Conservation (phyloP, 1,140 invertebrate species). For the Oryzaephilus surinamensis region DNA sequence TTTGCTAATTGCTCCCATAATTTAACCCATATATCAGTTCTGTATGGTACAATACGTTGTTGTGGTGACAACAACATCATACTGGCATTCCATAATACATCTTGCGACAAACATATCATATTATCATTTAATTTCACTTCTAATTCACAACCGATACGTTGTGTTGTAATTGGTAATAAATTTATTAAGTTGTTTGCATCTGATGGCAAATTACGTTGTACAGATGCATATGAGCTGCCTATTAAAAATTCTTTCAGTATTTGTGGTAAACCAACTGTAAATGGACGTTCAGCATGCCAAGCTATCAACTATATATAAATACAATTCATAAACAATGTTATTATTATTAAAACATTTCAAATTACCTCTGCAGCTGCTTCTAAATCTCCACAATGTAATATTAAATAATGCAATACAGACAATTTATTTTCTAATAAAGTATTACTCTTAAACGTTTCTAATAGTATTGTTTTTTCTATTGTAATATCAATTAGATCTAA, state of each 20-base stretch:
- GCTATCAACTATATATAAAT: slow-evolving; percentile 41
- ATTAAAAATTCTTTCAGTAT: slow-evolving; percentile 70
- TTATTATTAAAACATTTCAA: slow-evolving; percentile 4
- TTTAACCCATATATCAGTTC: slow-evolving; percentile 69
- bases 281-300: slow-evolving; percentile 40
- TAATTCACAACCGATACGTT: slow-evolving; percentile 39
- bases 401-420: slow-evolving; percentile 67
- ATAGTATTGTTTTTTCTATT: slow-evolving; percentile 49
- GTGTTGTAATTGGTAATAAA: slow-evolving; percentile 59
- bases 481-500: slow-evolving; percentile 56
- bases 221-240: slow-evolving; percentile 56
- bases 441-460: slow-evolving; percentile 56
- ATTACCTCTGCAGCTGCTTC: slow-evolving; percentile 56
- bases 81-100: slow-evolving; percentile 64
- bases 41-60: slow-evolving; percentile 66
- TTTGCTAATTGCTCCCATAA: slow-evolving; percentile 59
- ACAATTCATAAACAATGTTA: no score
- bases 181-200: slow-evolving; percentile 54
- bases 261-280: slow-evolving; percentile 43
- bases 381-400: slow-evolving; percentile 60
- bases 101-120: slow-evolving; percentile 37
- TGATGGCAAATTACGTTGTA: slow-evolving; percentile 56
- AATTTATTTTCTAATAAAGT: slow-evolving; percentile 55
- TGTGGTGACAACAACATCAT: slow-evolving; percentile 73
- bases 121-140: slow-evolving; percentile 41